phyloP scores from a whole-genome alignment of 2,888 invertebrate genomes.

The Athripsodes cinereus region DNA sequence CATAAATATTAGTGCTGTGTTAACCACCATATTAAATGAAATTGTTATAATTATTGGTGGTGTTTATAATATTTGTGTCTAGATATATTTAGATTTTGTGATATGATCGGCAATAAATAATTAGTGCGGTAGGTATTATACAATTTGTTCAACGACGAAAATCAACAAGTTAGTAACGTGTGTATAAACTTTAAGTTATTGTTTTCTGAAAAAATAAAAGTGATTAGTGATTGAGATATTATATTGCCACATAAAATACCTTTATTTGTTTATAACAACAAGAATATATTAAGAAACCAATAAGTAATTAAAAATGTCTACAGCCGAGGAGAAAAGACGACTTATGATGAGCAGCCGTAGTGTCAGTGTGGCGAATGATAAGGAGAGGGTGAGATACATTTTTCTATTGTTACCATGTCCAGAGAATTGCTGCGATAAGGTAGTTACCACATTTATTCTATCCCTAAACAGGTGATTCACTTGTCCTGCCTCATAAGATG shows the following conservation, averaged over 20 bases:
- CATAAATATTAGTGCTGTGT: no score
- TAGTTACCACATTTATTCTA: constrained; percentile 30
- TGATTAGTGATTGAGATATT: no score
- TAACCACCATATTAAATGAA: no score
- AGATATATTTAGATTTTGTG: no score
- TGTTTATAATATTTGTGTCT: no score
- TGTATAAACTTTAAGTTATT: not conserved
- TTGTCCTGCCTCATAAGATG: not conserved
- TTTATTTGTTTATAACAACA: no score
- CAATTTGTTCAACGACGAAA: not conserved
- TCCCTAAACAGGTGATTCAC: not conserved
- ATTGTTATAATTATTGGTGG: no score
- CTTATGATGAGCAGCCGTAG: constrained; percentile 25
- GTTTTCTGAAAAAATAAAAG: no score
- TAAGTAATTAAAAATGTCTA: constrained; percentile 20
- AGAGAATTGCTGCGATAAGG: constrained; percentile 50
- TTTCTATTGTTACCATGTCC: constrained; percentile 53
- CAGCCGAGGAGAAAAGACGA: constrained; percentile 21
- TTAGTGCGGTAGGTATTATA: not conserved
- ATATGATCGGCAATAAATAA: no score
- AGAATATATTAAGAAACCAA: no score
- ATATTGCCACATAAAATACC: no score
- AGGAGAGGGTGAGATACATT: constrained; percentile 47
- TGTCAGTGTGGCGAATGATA: constrained; percentile 23
- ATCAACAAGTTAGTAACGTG: not conserved